phyloP scores from a whole-genome alignment of 2,797 vertebrate genomes.

The Hemitrygon akajei region DNA sequence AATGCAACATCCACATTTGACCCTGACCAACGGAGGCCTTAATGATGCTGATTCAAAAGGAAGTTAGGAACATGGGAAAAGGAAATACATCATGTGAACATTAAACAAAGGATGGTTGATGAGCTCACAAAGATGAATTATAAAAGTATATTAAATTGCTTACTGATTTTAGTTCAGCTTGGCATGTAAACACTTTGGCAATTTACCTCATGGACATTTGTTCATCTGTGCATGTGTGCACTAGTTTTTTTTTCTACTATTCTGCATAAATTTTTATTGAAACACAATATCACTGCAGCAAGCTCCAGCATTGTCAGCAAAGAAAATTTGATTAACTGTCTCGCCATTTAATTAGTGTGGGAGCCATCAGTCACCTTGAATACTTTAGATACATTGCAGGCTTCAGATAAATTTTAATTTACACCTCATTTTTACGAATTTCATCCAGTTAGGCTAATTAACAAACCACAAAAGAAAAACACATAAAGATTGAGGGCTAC shows the following conservation, averaged over 20 bases:
- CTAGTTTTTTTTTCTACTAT: neutral
- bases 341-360: neutral
- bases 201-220: neutral
- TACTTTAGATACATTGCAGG: neutral
- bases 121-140: neutral
- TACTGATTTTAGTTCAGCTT: neutral
- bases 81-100: neutral
- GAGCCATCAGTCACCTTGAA: neutral
- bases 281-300: neutral
- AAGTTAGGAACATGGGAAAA: neutral
- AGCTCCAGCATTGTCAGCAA: neutral
- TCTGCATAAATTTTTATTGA: neutral
- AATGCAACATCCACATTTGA: too few relatives aligned
- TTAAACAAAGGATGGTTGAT: neutral
- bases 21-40: too few relatives aligned
- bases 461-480: conserved; percentile 34
- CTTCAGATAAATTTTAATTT: neutral
- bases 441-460: conserved; percentile 28
- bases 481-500: conserved; percentile 16
- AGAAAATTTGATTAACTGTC: conserved; percentile 17
- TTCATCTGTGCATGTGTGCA: neutral
- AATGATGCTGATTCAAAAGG: neutral
- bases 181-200: conserved; percentile 13
- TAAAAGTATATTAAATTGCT: neutral
- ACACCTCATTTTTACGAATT: conserved; percentile 30